phyloP scores from a whole-genome alignment of 1,140 invertebrate genomes.

The Drosophila sturtevanti region DNA sequence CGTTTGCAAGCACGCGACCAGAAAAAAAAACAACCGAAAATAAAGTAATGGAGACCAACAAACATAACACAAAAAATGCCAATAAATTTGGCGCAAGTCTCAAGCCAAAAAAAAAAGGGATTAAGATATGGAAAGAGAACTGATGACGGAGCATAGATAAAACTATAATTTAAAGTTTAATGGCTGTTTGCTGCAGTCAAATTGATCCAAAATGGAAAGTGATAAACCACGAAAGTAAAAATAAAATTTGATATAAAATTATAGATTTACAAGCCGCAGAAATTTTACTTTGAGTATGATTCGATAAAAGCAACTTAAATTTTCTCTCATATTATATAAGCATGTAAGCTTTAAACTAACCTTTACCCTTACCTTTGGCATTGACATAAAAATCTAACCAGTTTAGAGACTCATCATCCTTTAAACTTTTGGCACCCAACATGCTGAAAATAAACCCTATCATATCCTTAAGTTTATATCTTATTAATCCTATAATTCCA shows the following conservation, averaged over 20 bases:
- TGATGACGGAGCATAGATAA: constrained; percentile 47
- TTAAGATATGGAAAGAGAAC: constrained; percentile 34
- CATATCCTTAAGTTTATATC: background rate
- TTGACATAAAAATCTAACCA: too few relatives aligned
- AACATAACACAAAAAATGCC: constrained; percentile 31
- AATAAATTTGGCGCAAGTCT: constrained; percentile 61
- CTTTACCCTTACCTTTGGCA: background rate
- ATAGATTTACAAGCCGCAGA: too few relatives aligned
- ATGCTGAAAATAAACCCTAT: background rate
- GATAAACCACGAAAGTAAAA: background rate
- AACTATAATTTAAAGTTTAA: constrained; percentile 26
- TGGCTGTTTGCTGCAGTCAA: background rate
- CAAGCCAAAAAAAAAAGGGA: constrained; percentile 11
- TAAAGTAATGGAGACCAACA: constrained; percentile 49
- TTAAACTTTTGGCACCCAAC: background rate
- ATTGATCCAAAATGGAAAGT: background rate
- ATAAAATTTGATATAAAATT: background rate
- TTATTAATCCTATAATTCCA: background rate
- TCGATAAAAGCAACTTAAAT: too few relatives aligned
- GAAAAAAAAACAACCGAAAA: constrained; percentile 32
- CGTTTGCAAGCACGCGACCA: constrained; percentile 59
- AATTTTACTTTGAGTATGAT: too few relatives aligned
- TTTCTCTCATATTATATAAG: too few relatives aligned
- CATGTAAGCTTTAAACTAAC: background rate
- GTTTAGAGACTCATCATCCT: too few relatives aligned